Base-by-base conservation (phyloP, 2,113 vertebrate species). In the Cyphomyrus plagiostoma region DNA sequence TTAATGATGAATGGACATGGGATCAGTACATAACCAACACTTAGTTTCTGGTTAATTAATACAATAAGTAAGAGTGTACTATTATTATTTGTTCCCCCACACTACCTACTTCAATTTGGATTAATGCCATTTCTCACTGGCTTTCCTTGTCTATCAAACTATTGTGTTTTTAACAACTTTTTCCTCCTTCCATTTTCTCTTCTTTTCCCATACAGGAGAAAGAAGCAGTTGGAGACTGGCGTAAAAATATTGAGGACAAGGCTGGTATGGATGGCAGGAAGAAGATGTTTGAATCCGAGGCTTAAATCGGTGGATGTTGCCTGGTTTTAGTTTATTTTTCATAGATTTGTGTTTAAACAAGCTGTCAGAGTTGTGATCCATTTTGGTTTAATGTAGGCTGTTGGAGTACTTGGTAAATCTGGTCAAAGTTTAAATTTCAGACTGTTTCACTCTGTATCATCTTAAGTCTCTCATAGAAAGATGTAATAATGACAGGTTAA, bases 181-280 rank as follows among this genome's bases (percentile, higher is more conserved):
- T 26, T 4, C 3, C 62, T 26, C n/a, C 10, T 70, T 70, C n/a
- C n/a, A 30, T 70, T 30, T 13, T 70, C n/a, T 70, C 62, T 70
- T 70, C n/a, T 30, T 26, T 30, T 10, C 10, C 26, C n/a, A 30
- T 13, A 4, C n/a, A 70, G 62, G 62, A 70, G 39, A 83, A 83
- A 23, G 42, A 39, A 83, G 17, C 80, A 7, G 98, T 98, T 0
- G 98, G 98, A 0, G 98, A 99, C 95, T 99, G 98, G 98, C 96
- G 98, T 93, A 99, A 99, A 96, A 99, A 99, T 94, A 97, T 99
- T 3, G 98, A 99, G 92, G 98, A 99, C 96, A 99, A 99, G 95
- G 97, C 98, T 0, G 98, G 98, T 92, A 98, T 98, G 97, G 97
- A 97, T 58, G 97, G 97, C 93, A 97, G 98, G 90, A 99, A 99